Conservation (phyloP, 2,113 vertebrate genomes). For the Collichthys lucidus region DNA sequence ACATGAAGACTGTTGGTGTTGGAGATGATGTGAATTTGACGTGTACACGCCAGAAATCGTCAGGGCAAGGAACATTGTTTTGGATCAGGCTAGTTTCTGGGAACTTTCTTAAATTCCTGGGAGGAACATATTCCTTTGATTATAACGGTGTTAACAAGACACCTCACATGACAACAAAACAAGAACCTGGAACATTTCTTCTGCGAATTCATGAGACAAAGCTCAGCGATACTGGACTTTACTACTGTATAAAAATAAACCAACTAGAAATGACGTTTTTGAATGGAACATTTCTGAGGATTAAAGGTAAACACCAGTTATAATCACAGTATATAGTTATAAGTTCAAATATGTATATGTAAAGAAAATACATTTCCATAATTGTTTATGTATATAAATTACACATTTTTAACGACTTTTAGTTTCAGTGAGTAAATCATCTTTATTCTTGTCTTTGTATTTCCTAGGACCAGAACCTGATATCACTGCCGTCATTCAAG, state of each 20-base stretch:
- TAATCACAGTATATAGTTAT: too few relatives aligned
- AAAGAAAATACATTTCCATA: too few relatives aligned
- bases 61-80: too few relatives aligned
- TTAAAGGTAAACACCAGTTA: conserved; percentile 51
- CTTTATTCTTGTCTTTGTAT: neutral
- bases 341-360: neutral
- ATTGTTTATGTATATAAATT: too few relatives aligned
- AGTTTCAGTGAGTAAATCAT: neutral
- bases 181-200: conserved; percentile 47
- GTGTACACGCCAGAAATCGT: too few relatives aligned
- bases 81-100: too few relatives aligned
- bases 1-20: too few relatives aligned
- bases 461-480: conserved; percentile 19
- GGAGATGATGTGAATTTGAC: too few relatives aligned
- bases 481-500: neutral
- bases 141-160: accelerated
- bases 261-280: neutral
- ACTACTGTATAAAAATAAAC: conserved; percentile 37
- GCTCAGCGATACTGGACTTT: conserved; percentile 42
- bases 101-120: neutral
- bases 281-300: conserved; percentile 24
- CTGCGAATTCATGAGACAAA: conserved; percentile 13
- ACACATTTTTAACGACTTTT: too few relatives aligned
- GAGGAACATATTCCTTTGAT: neutral
- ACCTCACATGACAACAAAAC: conserved; percentile 32